These are phyloP conservation scores for Acipenser ruthenus DNA, from an alignment of 2,797 vertebrate species.

Conservation along the genomic window DNA sequence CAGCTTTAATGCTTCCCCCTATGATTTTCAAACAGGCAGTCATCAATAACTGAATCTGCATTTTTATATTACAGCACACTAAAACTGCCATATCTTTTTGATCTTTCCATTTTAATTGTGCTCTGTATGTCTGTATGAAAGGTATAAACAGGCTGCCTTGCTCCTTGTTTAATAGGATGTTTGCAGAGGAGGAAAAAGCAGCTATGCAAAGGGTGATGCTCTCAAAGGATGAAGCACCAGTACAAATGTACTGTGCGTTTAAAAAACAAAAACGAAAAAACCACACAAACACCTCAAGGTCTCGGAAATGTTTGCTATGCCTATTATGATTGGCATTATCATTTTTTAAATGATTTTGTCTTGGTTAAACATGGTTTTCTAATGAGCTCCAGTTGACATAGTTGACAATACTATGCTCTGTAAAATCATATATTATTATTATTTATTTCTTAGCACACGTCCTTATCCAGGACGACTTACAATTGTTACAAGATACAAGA, in stretches of 20 bases:
- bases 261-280: constrained; percentile 46
- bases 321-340: too few species aligned
- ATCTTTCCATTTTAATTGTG: constrained; percentile 60
- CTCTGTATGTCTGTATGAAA: constrained; percentile 31
- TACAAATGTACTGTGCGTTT: constrained; percentile 42
- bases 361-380: too few species aligned
- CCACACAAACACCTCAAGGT: constrained; percentile 19
- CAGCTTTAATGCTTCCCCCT: constrained; percentile 55
- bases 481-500: too few species aligned
- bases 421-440: too few species aligned
- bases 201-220: constrained; percentile 23
- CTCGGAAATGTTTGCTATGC: not conserved
- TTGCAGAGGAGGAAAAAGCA: constrained; percentile 19
- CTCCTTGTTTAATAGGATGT: constrained; percentile 36
- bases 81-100: constrained; percentile 57
- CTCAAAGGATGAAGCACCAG: constrained; percentile 52
- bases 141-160: constrained; percentile 36
- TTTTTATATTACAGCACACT: constrained; percentile 45
- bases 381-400: too few species aligned
- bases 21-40: constrained; percentile 57
- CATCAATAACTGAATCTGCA: constrained; percentile 67
- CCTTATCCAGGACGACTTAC: too few species aligned
- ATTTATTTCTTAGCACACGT: too few species aligned
- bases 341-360: too few species aligned
- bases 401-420: too few species aligned